Percentiles rank a stretch among this genome's conserved stretches.
phyloP scores from a whole-genome alignment of 2,888 invertebrate species.

The Lagria hirta region DNA sequence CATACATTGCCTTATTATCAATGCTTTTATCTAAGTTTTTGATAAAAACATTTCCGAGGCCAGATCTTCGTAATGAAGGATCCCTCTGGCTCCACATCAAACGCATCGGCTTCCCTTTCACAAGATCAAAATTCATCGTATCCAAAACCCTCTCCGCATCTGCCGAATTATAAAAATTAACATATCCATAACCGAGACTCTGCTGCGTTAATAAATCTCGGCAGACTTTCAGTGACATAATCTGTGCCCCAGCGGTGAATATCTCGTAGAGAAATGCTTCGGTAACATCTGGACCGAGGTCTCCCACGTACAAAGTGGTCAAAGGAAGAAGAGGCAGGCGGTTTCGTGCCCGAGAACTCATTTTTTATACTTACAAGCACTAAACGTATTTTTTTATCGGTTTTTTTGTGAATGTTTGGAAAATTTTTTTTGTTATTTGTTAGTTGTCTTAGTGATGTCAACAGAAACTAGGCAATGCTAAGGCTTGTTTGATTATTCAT shows the following conservation, averaged over 20 bases:
- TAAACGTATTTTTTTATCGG: no score
- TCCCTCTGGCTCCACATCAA: constrained; percentile 99
- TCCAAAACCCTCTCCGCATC: constrained; percentile 99
- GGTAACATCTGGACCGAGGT: constrained; percentile 96
- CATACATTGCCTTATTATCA: constrained; percentile 99
- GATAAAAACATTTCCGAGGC: constrained; percentile 99
- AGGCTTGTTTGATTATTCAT: no score
- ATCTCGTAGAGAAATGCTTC: constrained; percentile 99
- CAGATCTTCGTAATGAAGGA: constrained; percentile 95
- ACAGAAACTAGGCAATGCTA: no score
- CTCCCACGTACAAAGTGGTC: constrained; percentile 98
- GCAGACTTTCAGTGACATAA: constrained; percentile 97
- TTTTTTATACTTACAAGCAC: no score
- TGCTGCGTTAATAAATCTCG: constrained; percentile 96
- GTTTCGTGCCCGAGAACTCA: constrained; percentile 49
- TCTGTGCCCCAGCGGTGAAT: constrained; percentile 97
- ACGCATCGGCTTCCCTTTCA: constrained; percentile 96
- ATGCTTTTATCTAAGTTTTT: constrained; percentile 98
- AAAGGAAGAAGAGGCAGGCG: constrained; percentile 84
- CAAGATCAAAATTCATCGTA: constrained; percentile 98
- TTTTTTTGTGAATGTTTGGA: no score
- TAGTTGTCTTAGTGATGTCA: no score
- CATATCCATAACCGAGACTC: constrained; percentile 98
- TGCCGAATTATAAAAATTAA: constrained; percentile 98
- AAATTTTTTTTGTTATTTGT: no score